These are phyloP conservation scores for Tyto alba DNA, from an alignment of 2,113 vertebrate genomes.

Conservation along the genomic window DNA sequence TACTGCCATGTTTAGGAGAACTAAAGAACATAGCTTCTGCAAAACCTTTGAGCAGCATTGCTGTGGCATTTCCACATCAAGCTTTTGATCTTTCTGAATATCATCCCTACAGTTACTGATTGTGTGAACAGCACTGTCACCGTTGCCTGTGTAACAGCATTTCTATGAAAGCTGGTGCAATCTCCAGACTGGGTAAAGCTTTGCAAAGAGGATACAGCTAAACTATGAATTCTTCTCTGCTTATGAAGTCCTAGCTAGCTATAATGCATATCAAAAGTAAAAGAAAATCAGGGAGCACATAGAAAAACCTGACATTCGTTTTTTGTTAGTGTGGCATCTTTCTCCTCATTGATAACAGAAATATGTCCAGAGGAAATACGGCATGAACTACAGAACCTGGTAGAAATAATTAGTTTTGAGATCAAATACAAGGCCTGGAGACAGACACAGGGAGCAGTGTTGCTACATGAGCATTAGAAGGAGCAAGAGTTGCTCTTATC, in stretches of 20 bases:
- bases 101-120: neutral
- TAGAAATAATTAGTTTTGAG: neutral
- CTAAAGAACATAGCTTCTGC: neutral
- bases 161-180: neutral
- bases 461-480: neutral
- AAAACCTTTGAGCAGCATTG: neutral
- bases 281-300: neutral
- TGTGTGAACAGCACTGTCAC: neutral
- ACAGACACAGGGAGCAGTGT: neutral
- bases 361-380: neutral
- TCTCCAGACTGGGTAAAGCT: neutral
- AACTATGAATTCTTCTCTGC: neutral
- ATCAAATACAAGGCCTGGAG: neutral
- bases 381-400: neutral
- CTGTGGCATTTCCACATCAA: neutral
- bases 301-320: accelerated
- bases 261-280: neutral
- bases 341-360: neutral
- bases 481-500: neutral
- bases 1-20: neutral
- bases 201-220: neutral
- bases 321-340: neutral
- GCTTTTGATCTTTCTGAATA: neutral
- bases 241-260: neutral
- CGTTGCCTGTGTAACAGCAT: neutral